Percentiles rank a stretch among this genome's conserved stretches.
phyloP scores from a whole-genome alignment of 2,888 invertebrate species.

The Tenthredo scrophulariae region DNA sequence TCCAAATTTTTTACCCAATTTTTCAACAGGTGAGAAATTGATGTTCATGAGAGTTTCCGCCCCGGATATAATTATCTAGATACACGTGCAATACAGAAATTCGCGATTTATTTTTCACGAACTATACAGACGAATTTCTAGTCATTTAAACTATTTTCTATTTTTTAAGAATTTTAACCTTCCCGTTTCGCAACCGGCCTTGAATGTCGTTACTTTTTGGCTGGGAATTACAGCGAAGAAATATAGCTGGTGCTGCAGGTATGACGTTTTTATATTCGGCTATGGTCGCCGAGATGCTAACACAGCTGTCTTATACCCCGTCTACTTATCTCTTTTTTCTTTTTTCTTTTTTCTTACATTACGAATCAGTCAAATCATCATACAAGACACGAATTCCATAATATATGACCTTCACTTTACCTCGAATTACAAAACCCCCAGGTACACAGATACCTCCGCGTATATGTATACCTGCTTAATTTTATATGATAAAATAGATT shows the following conservation, averaged over 20 bases:
- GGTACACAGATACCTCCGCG: not conserved
- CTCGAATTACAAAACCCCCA: not conserved
- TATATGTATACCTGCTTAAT: not conserved
- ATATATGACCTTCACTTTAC: slow-evolving; percentile 6
- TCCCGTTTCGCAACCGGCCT: slow-evolving; percentile 1
- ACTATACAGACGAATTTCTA: not conserved
- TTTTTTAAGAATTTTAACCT: not conserved
- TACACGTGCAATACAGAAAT: not conserved
- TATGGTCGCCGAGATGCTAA: not conserved
- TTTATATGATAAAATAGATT: slow-evolving; percentile 24
- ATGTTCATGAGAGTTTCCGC: not conserved
- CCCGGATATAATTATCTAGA: not conserved
- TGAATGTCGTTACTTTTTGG: not conserved
- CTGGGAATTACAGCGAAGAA: not conserved
- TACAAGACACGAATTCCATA: slow-evolving; percentile 25
- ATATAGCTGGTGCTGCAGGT: not conserved
- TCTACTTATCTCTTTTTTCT: not conserved
- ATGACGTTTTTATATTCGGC: not conserved
- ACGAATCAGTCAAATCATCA: not conserved
- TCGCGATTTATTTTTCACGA: not conserved
- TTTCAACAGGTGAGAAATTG: not conserved
- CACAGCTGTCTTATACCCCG: slow-evolving; percentile 5
- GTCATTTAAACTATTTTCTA: not conserved
- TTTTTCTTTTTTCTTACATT: not conserved
- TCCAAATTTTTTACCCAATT: not conserved